Evolutionary conservation across 1,140 invertebrate genomes (phyloP), one percentile per base, ranked within the genome.

Genomic region (Notospermus geniculatus): DNA sequence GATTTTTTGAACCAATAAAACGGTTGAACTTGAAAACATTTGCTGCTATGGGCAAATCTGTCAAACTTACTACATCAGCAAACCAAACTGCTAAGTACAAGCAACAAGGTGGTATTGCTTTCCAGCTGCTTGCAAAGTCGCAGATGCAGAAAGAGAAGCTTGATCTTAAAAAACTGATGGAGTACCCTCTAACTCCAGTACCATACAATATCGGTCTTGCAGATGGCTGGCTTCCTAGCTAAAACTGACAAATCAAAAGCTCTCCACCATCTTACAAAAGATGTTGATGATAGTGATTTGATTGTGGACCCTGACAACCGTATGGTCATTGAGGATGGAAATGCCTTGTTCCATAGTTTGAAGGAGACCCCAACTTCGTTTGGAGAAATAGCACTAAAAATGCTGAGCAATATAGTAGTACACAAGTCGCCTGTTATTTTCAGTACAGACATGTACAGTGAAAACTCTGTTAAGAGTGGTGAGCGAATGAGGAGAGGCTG

Each of bases 1-100:
- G 60, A 2, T 68, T 70, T 43, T 70, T 65, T 52, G 60, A 70
- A 60, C 68, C 63, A 28, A 55, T 66, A 29, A 63, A 66, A 53
- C 27, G 57, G 54, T 17, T 61, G 36, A 68, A 68, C 9, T 45
- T 69, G 25, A 69, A 62, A 52, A 67, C 63, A 2, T 53, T 70
- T 50, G 55, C 27, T 29, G 28, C 60, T 23, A 56, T 57, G 54
- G 53, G 23, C 32, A 70, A 70, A 41, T 52, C 52, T 22, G 25
- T 57, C 2, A 68, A 60, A 45, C 23, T 65, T 0, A 70, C 41
- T 30, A 22, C 55, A 46, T 28, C 45, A 15, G 60, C 57, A 13
- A 64, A 62, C 30, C 62, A 62, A 36, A 19, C 54, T 4, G 23
- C 60, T 4, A 25, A 68, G 19, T 70, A 59, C 59, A 67, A 54